phyloP scores from a whole-genome alignment of 64 coral and sea anemone genomes.

The Porites australiensis region DNA sequence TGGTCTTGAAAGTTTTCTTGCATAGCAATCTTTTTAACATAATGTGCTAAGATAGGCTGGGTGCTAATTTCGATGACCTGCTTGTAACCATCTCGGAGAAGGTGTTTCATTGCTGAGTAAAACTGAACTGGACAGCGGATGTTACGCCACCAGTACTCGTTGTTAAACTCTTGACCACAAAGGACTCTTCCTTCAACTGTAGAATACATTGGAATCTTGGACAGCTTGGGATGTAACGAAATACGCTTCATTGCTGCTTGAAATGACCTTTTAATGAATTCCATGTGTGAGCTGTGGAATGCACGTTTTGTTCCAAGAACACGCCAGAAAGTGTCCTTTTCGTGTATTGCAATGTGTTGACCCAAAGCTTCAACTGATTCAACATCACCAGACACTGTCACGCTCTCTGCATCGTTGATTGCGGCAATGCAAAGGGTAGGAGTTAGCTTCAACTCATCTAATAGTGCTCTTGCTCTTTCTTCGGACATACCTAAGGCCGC shows the following conservation, averaged over 20 bases:
- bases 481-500: slow-evolving; percentile 79
- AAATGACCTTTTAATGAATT: slow-evolving; percentile 51
- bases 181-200: slow-evolving; percentile 58
- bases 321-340: slow-evolving; percentile 63
- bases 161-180: slow-evolving; percentile 27
- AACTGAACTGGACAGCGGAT: slow-evolving; percentile 79
- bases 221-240: slow-evolving; percentile 31
- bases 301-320: slow-evolving; percentile 72
- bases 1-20: slow-evolving; percentile 42
- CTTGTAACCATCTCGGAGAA: slow-evolving; percentile 53
- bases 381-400: slow-evolving; percentile 75
- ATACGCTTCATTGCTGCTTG: neutral
- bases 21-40: slow-evolving; percentile 65
- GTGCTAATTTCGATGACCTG: slow-evolving; percentile 77
- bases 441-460: slow-evolving; percentile 38
- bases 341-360: slow-evolving; percentile 38
- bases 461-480: slow-evolving; percentile 9
- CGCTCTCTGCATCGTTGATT: slow-evolving; percentile 70
- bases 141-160: slow-evolving; percentile 82
- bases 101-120: slow-evolving; percentile 36
- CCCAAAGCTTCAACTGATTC: slow-evolving; percentile 53
- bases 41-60: slow-evolving; percentile 70
- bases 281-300: slow-evolving; percentile 84
- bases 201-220: slow-evolving; percentile 63
- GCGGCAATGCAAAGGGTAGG: slow-evolving; percentile 46